Conservation (phyloP, 92 coral and sea anemone species). For the Isaurus tuberculatus region DNA sequence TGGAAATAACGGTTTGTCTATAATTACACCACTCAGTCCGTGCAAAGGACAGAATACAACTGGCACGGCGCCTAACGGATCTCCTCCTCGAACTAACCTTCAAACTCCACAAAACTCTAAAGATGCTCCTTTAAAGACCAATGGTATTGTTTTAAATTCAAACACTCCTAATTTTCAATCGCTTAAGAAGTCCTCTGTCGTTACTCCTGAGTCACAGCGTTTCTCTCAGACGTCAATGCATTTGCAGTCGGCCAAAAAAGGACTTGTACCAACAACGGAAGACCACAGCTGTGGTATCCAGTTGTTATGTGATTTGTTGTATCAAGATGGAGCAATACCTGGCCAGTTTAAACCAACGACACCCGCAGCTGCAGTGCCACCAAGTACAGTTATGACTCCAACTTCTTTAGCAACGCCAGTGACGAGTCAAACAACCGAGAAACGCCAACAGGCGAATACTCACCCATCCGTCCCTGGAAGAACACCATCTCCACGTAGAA, state of each 20-base stretch:
- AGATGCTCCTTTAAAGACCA: not conserved
- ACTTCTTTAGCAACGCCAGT: constrained; percentile 40
- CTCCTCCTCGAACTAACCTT: not conserved
- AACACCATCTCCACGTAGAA: constrained; percentile 35
- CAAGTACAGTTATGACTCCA: constrained; percentile 38
- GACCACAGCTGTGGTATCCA: constrained; percentile 82
- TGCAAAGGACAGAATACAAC: constrained; percentile 5
- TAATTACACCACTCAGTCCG: constrained; percentile 75
- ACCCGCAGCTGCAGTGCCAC: constrained; percentile 14
- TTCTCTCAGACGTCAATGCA: constrained; percentile 13
- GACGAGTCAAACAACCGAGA: constrained; percentile 29
- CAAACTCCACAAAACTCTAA: not conserved
- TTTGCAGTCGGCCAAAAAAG: not conserved
- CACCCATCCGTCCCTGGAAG: constrained; percentile 44
- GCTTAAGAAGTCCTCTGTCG: not conserved
- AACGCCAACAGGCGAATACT: constrained; percentile 44
- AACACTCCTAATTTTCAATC: constrained; percentile 12
- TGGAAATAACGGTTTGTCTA: constrained; percentile 65
- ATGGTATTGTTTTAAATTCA: constrained; percentile 8
- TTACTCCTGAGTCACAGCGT: constrained; percentile 4
- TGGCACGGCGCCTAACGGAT: not conserved
- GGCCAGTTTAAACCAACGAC: constrained; percentile 48
- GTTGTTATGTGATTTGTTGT: constrained; percentile 80
- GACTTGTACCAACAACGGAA: constrained; percentile 38
- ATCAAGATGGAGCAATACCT: constrained; percentile 73